Evolutionary conservation across 2,888 invertebrate species (phyloP).

Genomic region (Callyntrura guangdongensis): DNA sequence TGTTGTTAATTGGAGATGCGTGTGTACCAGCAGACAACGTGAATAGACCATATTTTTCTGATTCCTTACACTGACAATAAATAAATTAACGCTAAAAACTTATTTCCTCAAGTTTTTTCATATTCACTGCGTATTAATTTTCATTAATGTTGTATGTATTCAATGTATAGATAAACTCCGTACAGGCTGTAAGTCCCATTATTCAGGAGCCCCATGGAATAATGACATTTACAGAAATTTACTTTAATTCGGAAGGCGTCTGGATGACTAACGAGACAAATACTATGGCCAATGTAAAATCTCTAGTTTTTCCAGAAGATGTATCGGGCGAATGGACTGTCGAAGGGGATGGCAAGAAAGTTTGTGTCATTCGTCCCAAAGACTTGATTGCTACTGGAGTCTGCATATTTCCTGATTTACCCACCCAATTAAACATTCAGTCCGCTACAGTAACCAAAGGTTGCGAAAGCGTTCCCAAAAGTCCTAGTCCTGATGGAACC

Average conservation of each 20-base stretch:
- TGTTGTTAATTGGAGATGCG: constrained; percentile 52
- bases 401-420: constrained; percentile 56
- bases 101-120: no score
- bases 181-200: constrained; percentile 38
- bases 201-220: constrained; percentile 15
- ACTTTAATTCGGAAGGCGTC: constrained; percentile 36
- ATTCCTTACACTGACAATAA: no score
- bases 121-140: no score
- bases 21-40: constrained; percentile 67
- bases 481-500: no score
- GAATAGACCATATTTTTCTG: neutral
- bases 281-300: constrained; percentile 21
- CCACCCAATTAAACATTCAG: constrained; percentile 17
- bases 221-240: constrained; percentile 23
- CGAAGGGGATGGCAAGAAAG: constrained; percentile 37
- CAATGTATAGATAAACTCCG: constrained; percentile 55
- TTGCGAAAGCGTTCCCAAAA: constrained; percentile 23
- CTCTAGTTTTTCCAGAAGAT: constrained; percentile 32
- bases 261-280: constrained; percentile 15
- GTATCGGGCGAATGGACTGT: constrained; percentile 39
- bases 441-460: constrained; percentile 39
- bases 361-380: constrained; percentile 55
- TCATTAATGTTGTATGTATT: neutral
- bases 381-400: constrained; percentile 34
- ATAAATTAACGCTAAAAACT: no score